Conservation (phyloP, 2,888 invertebrate genomes). For the Phania funesta region DNA sequence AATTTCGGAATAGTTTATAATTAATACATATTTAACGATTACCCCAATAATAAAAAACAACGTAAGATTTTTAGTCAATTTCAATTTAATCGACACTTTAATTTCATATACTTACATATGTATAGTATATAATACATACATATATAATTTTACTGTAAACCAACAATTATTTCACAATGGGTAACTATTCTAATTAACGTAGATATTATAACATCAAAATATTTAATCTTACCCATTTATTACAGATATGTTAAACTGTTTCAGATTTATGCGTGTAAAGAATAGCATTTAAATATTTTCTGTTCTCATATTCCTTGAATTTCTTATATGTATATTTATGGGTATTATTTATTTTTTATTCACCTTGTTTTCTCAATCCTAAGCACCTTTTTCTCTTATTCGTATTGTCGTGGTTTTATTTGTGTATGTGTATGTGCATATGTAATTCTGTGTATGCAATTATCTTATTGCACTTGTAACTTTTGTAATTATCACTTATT, state of each 20-base stretch:
- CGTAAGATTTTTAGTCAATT: too few relatives aligned
- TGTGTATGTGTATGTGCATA: constrained; percentile 21
- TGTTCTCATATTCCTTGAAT: background rate
- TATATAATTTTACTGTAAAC: too few relatives aligned
- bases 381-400: constrained; percentile 18
- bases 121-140: too few relatives aligned
- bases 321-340: background rate
- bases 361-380: constrained; percentile 58
- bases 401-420: constrained; percentile 28
- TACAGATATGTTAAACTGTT: background rate
- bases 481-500: constrained; percentile 26
- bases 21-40: too few relatives aligned
- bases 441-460: constrained; percentile 12
- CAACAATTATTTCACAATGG: too few relatives aligned
- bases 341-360: constrained; percentile 57
- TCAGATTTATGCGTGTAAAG: background rate
- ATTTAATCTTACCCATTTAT: background rate
- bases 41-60: too few relatives aligned
- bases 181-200: too few relatives aligned
- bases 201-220: too few relatives aligned
- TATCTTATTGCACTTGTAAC: constrained; percentile 18
- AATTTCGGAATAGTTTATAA: too few relatives aligned
- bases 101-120: too few relatives aligned
- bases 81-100: too few relatives aligned
- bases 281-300: background rate